Conservation (phyloP, 2,113 vertebrate genomes). For the Xiphophorus maculatus region DNA sequence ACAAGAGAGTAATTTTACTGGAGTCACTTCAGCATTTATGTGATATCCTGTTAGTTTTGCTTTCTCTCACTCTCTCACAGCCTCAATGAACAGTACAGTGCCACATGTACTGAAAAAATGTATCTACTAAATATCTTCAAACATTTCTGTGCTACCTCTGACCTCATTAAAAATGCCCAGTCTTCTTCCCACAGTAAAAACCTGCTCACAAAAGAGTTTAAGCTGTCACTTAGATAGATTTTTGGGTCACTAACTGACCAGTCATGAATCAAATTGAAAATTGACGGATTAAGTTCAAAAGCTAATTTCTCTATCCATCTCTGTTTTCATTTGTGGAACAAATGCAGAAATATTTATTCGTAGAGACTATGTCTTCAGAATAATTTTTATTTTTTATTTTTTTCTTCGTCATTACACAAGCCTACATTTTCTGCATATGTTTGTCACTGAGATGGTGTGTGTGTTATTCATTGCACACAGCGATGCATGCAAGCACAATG, state of each 20-base stretch:
- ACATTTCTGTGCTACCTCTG: too few relatives aligned
- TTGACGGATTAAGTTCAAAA: too few relatives aligned
- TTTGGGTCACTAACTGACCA: too few relatives aligned
- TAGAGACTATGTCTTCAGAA: not conserved
- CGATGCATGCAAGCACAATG: conserved; percentile 5
- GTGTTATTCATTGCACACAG: conserved; percentile 36
- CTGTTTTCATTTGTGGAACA: not conserved
- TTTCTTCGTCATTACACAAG: not conserved
- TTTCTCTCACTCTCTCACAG: not conserved
- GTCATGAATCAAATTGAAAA: too few relatives aligned
- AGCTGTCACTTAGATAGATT: too few relatives aligned
- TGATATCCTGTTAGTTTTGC: not conserved
- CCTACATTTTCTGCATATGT: conserved; percentile 17
- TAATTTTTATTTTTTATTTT: not conserved
- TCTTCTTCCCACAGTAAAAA: too few relatives aligned
- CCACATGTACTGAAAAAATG: not conserved
- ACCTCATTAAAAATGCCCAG: too few relatives aligned
- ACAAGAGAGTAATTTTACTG: not conserved
- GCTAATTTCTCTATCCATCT: too few relatives aligned
- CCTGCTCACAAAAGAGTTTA: too few relatives aligned
- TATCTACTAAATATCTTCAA: not conserved
- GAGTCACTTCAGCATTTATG: not conserved
- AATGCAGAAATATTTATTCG: not conserved
- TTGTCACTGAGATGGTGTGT: conserved; percentile 24
- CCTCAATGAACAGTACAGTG: not conserved